Percentiles rank a stretch among this genome's conserved stretches.
These are phyloP conservation scores for Ceratosolen solmsi DNA, from an alignment of 1,140 invertebrate genomes.

Conservation along the genomic window DNA sequence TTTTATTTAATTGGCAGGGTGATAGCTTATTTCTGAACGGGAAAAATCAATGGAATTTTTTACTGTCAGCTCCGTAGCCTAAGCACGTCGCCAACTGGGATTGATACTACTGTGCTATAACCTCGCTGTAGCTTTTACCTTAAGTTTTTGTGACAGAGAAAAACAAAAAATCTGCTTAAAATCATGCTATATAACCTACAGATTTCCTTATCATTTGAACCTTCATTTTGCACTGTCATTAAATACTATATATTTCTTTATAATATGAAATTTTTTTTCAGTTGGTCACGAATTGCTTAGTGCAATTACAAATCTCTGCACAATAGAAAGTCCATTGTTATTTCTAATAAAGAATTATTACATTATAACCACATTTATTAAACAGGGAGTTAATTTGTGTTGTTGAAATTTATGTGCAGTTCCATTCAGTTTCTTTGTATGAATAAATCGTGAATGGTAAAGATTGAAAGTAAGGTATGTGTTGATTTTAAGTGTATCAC, in stretches of 20 bases:
- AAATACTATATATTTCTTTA: no score
- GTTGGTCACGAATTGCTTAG: no score
- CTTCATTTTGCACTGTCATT: background rate
- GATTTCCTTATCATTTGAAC: slow-evolving; percentile 22
- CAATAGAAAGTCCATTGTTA: no score
- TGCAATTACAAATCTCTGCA: no score
- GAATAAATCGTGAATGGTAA: no score
- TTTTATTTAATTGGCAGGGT: background rate
- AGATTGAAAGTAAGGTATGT: background rate
- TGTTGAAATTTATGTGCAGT: no score
- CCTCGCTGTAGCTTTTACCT: background rate
- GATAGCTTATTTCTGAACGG: slow-evolving; percentile 47
- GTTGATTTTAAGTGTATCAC: background rate
- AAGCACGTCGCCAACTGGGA: slow-evolving; percentile 46
- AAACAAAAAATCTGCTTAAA: background rate
- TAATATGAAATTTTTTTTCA: no score
- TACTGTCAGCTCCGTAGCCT: no score
- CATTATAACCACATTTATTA: no score
- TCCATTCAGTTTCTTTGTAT: no score
- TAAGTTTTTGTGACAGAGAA: background rate
- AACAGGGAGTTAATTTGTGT: no score
- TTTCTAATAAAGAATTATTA: no score
- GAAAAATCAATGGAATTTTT: slow-evolving; percentile 60
- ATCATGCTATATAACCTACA: background rate
- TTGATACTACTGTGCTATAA: background rate